These are phyloP conservation scores for Spermophilus dauricus DNA, from an alignment of 2,113 vertebrate genomes.

Conservation along the genomic window DNA sequence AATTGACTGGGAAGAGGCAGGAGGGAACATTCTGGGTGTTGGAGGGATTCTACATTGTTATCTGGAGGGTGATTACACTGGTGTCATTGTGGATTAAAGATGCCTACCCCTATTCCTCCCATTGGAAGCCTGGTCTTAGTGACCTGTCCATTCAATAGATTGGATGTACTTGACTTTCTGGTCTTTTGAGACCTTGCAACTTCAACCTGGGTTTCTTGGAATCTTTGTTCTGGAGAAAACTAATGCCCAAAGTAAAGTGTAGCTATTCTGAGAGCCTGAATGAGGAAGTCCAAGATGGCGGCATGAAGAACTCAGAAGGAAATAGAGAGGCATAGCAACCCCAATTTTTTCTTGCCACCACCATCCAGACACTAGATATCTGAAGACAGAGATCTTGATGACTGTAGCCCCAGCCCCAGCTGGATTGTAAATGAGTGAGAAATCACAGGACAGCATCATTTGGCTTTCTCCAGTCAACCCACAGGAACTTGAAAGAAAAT, in stretches of 20 bases:
- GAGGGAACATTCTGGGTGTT: background rate
- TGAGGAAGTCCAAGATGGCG: background rate
- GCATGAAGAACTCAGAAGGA: background rate
- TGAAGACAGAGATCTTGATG: background rate
- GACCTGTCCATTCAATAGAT: background rate
- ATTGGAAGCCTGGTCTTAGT: background rate
- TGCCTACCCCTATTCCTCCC: background rate
- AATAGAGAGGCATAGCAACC: background rate
- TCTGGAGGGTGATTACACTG: background rate
- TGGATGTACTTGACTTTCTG: background rate
- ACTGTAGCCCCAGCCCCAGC: background rate
- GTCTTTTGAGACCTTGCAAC: background rate
- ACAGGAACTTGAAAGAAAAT: background rate
- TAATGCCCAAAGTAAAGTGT: background rate
- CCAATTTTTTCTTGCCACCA: background rate
- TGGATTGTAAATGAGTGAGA: background rate
- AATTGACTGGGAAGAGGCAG: background rate
- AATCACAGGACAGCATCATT: background rate
- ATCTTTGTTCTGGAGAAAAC: background rate
- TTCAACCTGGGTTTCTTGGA: background rate
- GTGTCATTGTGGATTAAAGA: background rate
- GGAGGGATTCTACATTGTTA: background rate
- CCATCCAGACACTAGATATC: background rate
- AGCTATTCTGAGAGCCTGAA: background rate
- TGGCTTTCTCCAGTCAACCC: background rate